Conservation (phyloP, 2,797 vertebrate species). For the Hephaestus fuliginosus region DNA sequence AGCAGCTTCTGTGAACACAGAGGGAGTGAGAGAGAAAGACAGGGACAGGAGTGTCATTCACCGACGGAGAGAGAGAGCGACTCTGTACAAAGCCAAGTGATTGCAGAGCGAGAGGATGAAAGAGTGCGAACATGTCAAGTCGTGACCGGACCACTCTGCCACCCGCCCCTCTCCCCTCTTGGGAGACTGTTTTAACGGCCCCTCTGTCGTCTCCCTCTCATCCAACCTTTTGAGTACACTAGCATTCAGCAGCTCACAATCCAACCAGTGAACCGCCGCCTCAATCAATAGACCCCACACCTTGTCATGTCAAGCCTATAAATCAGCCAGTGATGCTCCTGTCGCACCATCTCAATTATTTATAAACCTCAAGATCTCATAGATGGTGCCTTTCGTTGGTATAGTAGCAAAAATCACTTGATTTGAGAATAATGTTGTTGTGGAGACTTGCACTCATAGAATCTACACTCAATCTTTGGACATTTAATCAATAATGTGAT, state of each 20-base stretch:
- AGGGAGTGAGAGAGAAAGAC: conserved; percentile 13
- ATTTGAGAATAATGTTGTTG: conserved; percentile 15
- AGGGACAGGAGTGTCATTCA: conserved; percentile 38
- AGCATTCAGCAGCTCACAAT: conserved; percentile 66
- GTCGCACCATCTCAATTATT: conserved; percentile 61
- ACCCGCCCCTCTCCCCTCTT: conserved; percentile 17
- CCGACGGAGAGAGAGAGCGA: conserved; percentile 29
- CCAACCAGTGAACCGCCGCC: conserved; percentile 49
- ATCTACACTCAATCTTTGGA: conserved; percentile 17
- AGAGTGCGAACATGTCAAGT: conserved; percentile 67
- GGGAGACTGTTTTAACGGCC: conserved; percentile 31
- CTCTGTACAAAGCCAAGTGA: conserved; percentile 24
- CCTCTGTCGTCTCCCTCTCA: conserved; percentile 33
- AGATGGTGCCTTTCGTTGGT: conserved; percentile 18
- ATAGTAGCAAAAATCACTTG: conserved; percentile 22
- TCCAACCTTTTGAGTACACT: conserved; percentile 46
- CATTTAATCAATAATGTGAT: conserved; percentile 39
- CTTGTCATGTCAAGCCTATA: conserved; percentile 57
- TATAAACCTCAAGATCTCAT: conserved; percentile 55
- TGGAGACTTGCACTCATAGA: not conserved
- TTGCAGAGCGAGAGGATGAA: conserved; percentile 43
- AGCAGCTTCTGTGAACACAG: conserved; percentile 91
- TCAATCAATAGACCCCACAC: conserved; percentile 74
- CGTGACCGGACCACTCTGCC: conserved; percentile 40
- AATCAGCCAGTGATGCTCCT: conserved; percentile 58